Percentiles rank a stretch among this genome's conserved stretches.
These are phyloP conservation scores for Ernsta delagoae DNA, from an alignment of 2,888 invertebrate species.

Conservation along the genomic window DNA sequence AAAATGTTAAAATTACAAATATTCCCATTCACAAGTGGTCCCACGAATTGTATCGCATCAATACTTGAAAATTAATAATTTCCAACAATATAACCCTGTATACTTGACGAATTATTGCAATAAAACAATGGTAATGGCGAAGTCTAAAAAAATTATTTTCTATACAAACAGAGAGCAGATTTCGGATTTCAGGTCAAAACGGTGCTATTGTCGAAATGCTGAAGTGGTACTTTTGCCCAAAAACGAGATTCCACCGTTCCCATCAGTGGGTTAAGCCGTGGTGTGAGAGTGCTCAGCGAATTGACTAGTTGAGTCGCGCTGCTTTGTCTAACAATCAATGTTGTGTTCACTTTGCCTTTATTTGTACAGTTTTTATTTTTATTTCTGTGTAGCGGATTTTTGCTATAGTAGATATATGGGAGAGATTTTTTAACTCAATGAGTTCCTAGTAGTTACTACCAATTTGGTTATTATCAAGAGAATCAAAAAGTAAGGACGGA, in stretches of 20 bases:
- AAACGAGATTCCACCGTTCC: slow-evolving; percentile 10
- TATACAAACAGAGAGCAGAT: slow-evolving; percentile 14
- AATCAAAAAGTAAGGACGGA: too few relatives aligned
- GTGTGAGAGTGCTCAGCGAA: slow-evolving; percentile 1
- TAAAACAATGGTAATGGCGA: slow-evolving; percentile 13
- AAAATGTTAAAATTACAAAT: not conserved
- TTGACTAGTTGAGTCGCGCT: slow-evolving; percentile 8
- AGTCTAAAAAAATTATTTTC: slow-evolving; percentile 15
- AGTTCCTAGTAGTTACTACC: too few relatives aligned
- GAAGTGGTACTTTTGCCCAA: slow-evolving; percentile 17
- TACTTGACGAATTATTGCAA: slow-evolving; percentile 7
- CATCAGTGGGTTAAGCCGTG: slow-evolving; percentile 25
- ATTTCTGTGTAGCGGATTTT: too few relatives aligned
- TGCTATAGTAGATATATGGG: too few relatives aligned
- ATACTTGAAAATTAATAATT: slow-evolving; percentile 8
- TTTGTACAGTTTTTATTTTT: too few relatives aligned
- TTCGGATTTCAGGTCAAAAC: slow-evolving; percentile 14
- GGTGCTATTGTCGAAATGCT: slow-evolving; percentile 15
- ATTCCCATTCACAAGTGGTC: not conserved
- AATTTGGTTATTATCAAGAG: too few relatives aligned
- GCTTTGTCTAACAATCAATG: slow-evolving; percentile 5
- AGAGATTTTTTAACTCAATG: too few relatives aligned
- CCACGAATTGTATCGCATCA: not conserved
- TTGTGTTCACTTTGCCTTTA: not conserved
- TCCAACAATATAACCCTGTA: not conserved